Conservation (phyloP, 1,140 invertebrate genomes). For the Stegodyphus mimosarum region DNA sequence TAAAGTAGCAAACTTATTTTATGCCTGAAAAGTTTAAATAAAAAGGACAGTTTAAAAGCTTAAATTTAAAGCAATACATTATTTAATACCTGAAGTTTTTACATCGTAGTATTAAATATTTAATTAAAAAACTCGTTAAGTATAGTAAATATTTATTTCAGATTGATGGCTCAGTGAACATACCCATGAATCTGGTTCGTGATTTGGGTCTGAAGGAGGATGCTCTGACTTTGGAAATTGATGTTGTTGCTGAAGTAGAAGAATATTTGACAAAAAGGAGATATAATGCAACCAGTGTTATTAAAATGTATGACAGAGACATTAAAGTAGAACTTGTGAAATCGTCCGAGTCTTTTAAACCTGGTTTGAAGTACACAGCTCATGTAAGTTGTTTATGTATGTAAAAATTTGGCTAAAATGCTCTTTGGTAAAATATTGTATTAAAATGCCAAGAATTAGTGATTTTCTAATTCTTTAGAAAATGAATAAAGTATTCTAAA, state of each 20-base stretch:
- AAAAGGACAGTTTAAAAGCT: no score
- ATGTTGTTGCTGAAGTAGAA: constrained; percentile 82
- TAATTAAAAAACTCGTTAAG: background rate
- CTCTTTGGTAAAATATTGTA: background rate
- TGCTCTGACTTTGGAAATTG: constrained; percentile 74
- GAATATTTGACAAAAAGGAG: constrained; percentile 82
- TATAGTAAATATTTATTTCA: background rate
- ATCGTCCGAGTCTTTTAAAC: constrained; percentile 87
- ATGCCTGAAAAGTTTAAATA: no score
- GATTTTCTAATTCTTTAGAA: no score
- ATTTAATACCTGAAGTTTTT: background rate
- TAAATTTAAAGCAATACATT: background rate
- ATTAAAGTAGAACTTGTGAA: constrained; percentile 86
- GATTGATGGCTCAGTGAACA: constrained; percentile 64
- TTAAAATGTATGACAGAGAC: constrained; percentile 82
- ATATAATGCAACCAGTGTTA: constrained; percentile 81
- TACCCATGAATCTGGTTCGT: constrained; percentile 63
- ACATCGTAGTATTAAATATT: background rate
- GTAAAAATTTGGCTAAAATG: background rate
- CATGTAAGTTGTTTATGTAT: constrained; percentile 74
- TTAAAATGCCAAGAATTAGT: background rate
- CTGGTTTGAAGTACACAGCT: constrained; percentile 83
- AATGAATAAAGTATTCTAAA: no score
- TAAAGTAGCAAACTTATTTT: no score
- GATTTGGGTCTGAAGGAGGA: constrained; percentile 63